Conservation (phyloP, 2,113 vertebrate genomes). For the Corydoras sp. region DNA sequence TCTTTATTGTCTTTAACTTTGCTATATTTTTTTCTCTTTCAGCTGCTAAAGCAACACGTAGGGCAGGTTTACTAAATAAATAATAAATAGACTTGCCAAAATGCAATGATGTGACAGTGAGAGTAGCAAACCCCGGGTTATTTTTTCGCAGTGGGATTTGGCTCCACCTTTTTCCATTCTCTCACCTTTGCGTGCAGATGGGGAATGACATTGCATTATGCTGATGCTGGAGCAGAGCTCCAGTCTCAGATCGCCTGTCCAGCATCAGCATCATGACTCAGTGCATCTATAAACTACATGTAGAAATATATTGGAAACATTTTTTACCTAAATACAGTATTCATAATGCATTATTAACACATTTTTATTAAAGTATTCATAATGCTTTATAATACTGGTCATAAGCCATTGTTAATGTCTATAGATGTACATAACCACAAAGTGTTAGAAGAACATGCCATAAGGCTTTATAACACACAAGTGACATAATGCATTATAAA, state of each 20-base stretch:
- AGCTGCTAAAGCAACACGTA: not conserved
- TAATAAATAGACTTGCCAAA: not conserved
- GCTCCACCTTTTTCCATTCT: constrained; percentile 13
- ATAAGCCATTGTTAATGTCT: no score
- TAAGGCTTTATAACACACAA: no score
- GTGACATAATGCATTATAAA: no score
- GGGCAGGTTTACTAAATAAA: not conserved
- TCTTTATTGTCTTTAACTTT: no score
- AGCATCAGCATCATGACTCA: not conserved
- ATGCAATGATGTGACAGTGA: constrained; percentile 2
- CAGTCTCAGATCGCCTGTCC: not conserved
- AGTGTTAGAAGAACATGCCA: no score
- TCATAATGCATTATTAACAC: no score
- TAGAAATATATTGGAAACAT: no score
- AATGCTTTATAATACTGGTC: no score
- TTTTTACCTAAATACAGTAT: no score
- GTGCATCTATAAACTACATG: not conserved
- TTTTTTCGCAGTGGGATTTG: constrained; percentile 1
- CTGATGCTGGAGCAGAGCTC: constrained; percentile 11
- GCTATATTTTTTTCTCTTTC: no score
- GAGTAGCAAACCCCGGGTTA: not conserved
- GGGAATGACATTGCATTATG: constrained; percentile 31
- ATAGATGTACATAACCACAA: no score
- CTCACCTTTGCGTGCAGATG: not conserved
- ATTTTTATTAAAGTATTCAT: no score